Percentiles rank a stretch among this genome's conserved stretches.
Evolutionary conservation across 2,113 vertebrate species (phyloP).

Genomic region (Percopsis transmontana): DNA sequence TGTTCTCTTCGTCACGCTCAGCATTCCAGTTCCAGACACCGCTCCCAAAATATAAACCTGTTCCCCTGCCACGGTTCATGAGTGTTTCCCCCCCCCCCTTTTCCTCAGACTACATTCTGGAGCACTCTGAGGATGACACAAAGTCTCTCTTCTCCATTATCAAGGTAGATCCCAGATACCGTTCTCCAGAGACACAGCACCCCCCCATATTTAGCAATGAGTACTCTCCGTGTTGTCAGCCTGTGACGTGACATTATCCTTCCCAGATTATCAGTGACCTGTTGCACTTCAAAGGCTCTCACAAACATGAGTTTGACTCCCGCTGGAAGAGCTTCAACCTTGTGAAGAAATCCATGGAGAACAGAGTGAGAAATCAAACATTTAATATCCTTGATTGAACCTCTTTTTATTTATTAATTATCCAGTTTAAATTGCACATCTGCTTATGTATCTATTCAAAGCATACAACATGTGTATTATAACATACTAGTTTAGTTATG

Average conservation of each 20-base stretch:
- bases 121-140: slow-evolving; percentile 96
- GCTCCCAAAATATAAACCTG: not conserved
- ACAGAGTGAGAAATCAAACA: slow-evolving; percentile 81
- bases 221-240: not conserved
- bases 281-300: slow-evolving; percentile 93
- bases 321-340: slow-evolving; percentile 98
- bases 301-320: slow-evolving; percentile 96
- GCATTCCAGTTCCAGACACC: not conserved
- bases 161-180: slow-evolving; percentile 79
- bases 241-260: slow-evolving; percentile 7
- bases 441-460: not conserved
- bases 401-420: not conserved
- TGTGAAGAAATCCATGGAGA: slow-evolving; percentile 99
- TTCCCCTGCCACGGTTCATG: not conserved
- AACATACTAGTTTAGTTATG: not conserved
- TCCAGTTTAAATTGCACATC: not conserved
- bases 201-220: slow-evolving; percentile 1
- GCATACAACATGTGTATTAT: not conserved
- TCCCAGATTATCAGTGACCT: slow-evolving; percentile 92
- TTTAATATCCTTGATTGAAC: not conserved
- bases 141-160: slow-evolving; percentile 98
- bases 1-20: slow-evolving; percentile 42
- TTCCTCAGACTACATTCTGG: slow-evolving; percentile 85
- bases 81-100: slow-evolving; percentile 13
- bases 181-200: not conserved